Base-by-base conservation (phyloP, 2,888 invertebrate genomes). In the Marasmarcha lunaedactyla region DNA sequence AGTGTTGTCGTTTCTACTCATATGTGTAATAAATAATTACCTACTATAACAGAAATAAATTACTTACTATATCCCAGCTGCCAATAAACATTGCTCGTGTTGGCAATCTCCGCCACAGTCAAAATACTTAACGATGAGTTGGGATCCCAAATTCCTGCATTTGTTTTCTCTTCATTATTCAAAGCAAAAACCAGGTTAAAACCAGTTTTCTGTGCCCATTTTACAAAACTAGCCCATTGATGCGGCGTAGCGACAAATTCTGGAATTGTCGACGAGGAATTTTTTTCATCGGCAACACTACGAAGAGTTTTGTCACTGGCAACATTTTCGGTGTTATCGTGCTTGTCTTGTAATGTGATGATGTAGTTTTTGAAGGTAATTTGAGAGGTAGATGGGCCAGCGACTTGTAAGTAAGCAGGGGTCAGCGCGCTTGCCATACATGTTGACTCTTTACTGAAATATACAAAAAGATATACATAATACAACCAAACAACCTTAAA, bases 361-460 rank as follows among this genome's bases (percentile, higher is more conserved):
- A 69, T 71, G 1, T 65, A 54, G 50, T 81, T 81, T 39, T 61
- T 57, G 54, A 83, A 78, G 11, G 61, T 58, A 44, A 86, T 68
- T 38, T 67, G 69, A 1, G 85, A 70, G 1, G 88, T 88, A 38
- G 86, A 86, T 0, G 89, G 89, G 0, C 93, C 92, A 12, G 89
- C 89, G 35, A 94, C 84, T 38, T 92, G 86, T 1, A 94, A 66
- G 63, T 88, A 92, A 0, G 91, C 89, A 1, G 94, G 93, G 0
- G 88, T 78, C 12, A 94, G 64, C 1, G 89, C 84, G 20, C 85
- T 84, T 0, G 90, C 90, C 86, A 93, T 86, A 44, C 87, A 87
- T 15, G 87, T 65, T 37, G 88, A 84, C 41, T 86, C 81, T 58
- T 86, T 85, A 38, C 86, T 86, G 63, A 40, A 11, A 20, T 5